Conservation (phyloP, 2,888 invertebrate species). For the Electrophaes corylata region DNA sequence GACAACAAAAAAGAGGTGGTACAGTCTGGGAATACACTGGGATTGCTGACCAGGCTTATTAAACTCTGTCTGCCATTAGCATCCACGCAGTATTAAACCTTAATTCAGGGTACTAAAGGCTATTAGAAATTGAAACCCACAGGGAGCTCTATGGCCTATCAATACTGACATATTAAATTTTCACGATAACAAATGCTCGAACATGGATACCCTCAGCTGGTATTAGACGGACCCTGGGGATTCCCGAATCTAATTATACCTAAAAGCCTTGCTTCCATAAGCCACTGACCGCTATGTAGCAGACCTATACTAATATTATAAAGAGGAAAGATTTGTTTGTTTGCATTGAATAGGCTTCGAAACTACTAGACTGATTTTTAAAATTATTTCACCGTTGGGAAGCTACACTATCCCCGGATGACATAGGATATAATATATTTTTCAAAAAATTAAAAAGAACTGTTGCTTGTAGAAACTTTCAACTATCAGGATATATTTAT, state of each 20-base stretch:
- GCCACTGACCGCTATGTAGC: neutral
- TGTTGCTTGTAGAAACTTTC: too few species aligned
- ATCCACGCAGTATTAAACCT: neutral
- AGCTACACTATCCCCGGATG: too few species aligned
- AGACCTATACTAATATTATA: neutral
- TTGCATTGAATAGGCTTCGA: too few species aligned
- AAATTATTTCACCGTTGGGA: too few species aligned
- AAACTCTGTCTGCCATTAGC: neutral
- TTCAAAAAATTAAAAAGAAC: too few species aligned
- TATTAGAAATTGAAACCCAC: neutral
- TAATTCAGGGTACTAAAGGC: neutral
- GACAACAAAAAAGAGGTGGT: too few species aligned
- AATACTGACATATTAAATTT: slow-evolving; percentile 37
- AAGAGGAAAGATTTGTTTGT: too few species aligned
- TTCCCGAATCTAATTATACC: slow-evolving; percentile 67
- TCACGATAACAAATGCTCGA: slow-evolving; percentile 44
- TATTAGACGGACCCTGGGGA: slow-evolving; percentile 47
- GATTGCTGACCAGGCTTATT: too few species aligned
- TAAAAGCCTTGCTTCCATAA: slow-evolving; percentile 33
- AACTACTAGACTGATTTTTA: too few species aligned
- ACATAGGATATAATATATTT: too few species aligned
- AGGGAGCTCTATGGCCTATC: slow-evolving; percentile 5
- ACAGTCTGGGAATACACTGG: too few species aligned
- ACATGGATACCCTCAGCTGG: slow-evolving; percentile 45
- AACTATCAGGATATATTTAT: too few species aligned